Base-by-base conservation (phyloP, 2,888 invertebrate species). In the Rhopalosiphum nymphaeae region DNA sequence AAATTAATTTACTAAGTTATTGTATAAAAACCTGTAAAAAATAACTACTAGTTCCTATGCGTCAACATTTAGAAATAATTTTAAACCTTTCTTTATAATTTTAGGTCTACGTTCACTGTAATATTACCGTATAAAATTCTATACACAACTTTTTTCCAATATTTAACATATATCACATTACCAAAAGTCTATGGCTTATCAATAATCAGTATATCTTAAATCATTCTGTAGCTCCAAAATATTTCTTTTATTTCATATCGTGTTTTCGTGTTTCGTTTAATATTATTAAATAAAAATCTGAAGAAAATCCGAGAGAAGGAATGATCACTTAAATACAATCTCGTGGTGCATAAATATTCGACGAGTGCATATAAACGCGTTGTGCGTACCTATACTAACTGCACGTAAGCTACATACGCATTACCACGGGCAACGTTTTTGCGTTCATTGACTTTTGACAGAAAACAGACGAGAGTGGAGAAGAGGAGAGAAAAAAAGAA, bases 401-500 rank as follows among this genome's bases (percentile, higher is more conserved):
- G 26, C 36, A 44, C 89, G 21, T 10, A 29, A 42, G 49, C n/a
- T 16, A 42, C 57, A 56, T 16, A 29, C 42, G 7, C 26, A 86
- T 46, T 36, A 21, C 92, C 92, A 78, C 42, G 92, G 88, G n/a
- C 92, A 92, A 92, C 88, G 42, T 78, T 92, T 92, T 88, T 42
- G 88, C 92, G 92, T 88, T 88, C 92, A 53, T 92, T 92, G 92
- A 92, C 92, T 92, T 92, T 88, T 78, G 67, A 67, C 42, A 42
- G 42, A 13, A 42, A 78, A 36, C 36, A 36, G 78, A 36, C 78
- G 9, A 78, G 36, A 36, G 36, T 25, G n/a, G 25, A n/a, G n/a
- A 42, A 36, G 42, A 21, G 49, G 3, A 36, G 49, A 21, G 56
- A 29, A 78, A 44, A 84, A 92, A 46, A 67, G 36, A 36, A 78